Conservation (phyloP, 2,888 invertebrate species). For the Calephelis perditalis region DNA sequence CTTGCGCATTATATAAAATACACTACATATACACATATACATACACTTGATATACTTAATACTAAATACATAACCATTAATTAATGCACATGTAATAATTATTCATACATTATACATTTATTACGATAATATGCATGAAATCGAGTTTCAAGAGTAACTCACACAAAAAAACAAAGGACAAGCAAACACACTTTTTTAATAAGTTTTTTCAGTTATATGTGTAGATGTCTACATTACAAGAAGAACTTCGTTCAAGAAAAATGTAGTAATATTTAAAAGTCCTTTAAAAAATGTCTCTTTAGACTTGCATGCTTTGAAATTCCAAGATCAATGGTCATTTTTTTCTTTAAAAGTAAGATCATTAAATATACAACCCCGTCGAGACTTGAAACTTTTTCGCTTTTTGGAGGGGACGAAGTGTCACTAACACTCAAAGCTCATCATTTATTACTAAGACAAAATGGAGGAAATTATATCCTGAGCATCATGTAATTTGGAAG, state of each 20-base stretch:
- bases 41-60: too few species aligned
- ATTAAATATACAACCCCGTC: conserved; percentile 48
- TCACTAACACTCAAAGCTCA: conserved; percentile 14
- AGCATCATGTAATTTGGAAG: not conserved
- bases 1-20: too few species aligned
- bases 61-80: too few species aligned
- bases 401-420: conserved; percentile 9
- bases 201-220: too few species aligned
- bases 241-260: not conserved
- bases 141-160: too few species aligned
- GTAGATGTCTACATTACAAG: too few species aligned
- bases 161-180: too few species aligned
- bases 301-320: conserved; percentile 7
- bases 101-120: too few species aligned
- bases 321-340: conserved; percentile 24
- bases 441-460: conserved; percentile 17
- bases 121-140: too few species aligned
- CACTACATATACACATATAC: too few species aligned
- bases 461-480: conserved; percentile 11
- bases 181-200: too few species aligned
- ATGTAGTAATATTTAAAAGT: conserved; percentile 1
- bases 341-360: conserved; percentile 37
- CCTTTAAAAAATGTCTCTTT: conserved; percentile 12
- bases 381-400: conserved; percentile 16
- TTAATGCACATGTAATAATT: too few species aligned